Evolutionary conservation across 2,888 invertebrate species (phyloP).

Genomic region (Macrophya annulata): DNA sequence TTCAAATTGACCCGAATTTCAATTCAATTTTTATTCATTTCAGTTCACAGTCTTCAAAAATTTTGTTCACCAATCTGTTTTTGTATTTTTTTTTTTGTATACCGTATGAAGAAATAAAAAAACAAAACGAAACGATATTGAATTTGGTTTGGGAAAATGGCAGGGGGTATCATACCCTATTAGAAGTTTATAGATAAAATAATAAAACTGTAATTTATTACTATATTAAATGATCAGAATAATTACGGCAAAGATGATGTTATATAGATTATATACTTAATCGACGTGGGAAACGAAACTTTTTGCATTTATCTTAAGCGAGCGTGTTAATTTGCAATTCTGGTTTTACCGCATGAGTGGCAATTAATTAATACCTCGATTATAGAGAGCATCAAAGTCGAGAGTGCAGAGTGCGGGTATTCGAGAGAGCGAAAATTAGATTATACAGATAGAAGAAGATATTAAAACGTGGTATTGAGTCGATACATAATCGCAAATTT

Average conservation of each 20-base stretch:
- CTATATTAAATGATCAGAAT: background rate
- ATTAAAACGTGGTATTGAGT: background rate
- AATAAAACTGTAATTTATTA: background rate
- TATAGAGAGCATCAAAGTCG: background rate
- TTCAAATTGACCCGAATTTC: too few species aligned
- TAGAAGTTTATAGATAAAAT: background rate
- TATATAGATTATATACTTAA: background rate
- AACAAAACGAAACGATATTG: background rate
- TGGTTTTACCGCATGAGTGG: background rate
- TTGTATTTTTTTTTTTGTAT: too few species aligned
- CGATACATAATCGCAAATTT: background rate
- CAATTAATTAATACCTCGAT: background rate
- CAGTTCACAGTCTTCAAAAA: too few species aligned
- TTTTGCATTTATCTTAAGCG: background rate
- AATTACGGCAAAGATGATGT: background rate
- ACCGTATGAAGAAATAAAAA: too few species aligned
- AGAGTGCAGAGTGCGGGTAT: background rate
- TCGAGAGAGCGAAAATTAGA: background rate
- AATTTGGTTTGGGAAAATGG: background rate
- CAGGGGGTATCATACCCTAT: background rate
- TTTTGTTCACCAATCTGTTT: too few species aligned
- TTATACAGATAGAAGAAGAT: background rate
- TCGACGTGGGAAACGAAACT: background rate
- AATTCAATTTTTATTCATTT: too few species aligned
- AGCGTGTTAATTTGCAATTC: background rate